Evolutionary conservation across 2,113 vertebrate genomes (phyloP), one percentile per base, ranked within the genome.

Genomic region (Bufo bufo): DNA sequence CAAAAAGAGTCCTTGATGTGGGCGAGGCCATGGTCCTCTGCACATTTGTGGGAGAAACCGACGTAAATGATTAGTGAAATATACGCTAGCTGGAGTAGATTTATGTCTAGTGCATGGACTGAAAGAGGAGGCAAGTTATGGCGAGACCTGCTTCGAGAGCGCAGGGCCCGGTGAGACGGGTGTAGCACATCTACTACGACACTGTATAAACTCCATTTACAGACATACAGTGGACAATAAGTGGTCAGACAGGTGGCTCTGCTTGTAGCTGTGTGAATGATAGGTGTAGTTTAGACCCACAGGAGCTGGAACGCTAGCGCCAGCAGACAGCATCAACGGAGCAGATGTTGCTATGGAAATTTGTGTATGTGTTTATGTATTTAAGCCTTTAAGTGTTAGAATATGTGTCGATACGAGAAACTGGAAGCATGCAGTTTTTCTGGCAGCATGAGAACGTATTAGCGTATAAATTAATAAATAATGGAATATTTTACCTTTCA

Each of bases 341-440:
- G 82, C 90, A 59, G 90, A 90, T 91, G 93, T 93, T 93, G 91
- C 93, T 91, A 91, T 94, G 93, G 93, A 91, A 92, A 94, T 91
- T 88, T 79, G 85, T 86, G 90, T 90, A 87, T 85, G 88, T 92
- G 90, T 90, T 83, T 89, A 66, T 91, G 90, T 91, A 81, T 89
- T 91, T 79, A 47, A 92, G 87, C 90, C 93, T 90, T 84, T 81
- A 77, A 89, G 90, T 91, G 91, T 91, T 92, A 92, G 91, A 89
- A 90, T 82, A 82, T 87, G 89, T 92, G 90, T 90, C 89, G 87
- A 14, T 90, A 80, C 79, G 78, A 86, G 50, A 89, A 90, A 43
- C 84, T 63, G 89, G 85, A 87, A 72, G 58, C 82, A 75, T 65
- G 59, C 84, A 81, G 79, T 82, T 87, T 65, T 90, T 11, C 90